phyloP scores from a whole-genome alignment of 2,113 vertebrate species.

The Dipodomys ordii region DNA sequence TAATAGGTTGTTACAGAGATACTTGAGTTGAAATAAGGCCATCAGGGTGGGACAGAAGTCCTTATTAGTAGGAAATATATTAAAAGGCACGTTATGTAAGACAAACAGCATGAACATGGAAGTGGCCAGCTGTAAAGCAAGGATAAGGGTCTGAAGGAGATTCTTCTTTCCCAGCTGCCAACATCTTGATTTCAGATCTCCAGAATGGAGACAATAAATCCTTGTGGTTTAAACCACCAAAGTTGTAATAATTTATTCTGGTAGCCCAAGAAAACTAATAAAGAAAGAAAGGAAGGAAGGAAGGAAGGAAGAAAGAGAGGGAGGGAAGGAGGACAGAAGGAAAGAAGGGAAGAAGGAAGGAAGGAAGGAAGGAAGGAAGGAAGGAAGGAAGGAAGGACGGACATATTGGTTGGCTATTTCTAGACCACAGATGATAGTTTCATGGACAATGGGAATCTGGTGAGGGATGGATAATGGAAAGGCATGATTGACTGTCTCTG shows the following conservation, averaged over 20 bases:
- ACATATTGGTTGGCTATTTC: not conserved
- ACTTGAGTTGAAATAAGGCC: not conserved
- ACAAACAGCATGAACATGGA: not conserved
- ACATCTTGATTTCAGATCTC: not conserved
- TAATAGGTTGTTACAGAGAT: not conserved
- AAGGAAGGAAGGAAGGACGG: not conserved
- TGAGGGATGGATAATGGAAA: not conserved
- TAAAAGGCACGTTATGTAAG: not conserved
- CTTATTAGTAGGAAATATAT: not conserved
- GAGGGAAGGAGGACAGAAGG: too few relatives aligned
- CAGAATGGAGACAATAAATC: not conserved
- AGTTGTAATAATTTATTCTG: not conserved
- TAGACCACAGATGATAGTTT: not conserved
- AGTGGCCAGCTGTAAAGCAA: not conserved
- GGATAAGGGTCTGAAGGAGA: not conserved
- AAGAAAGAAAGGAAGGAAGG: too few relatives aligned
- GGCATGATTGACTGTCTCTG: not conserved
- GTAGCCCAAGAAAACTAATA: not conserved
- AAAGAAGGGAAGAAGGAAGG: too few relatives aligned
- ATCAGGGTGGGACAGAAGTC: not conserved
- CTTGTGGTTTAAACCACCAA: not conserved
- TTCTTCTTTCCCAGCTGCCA: not conserved
- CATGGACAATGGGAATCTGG: not conserved
- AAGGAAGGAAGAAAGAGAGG: too few relatives aligned
- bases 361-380: too few relatives aligned